Conservation (phyloP, 2,888 invertebrate species). For the Lampropteryx suffumata region DNA sequence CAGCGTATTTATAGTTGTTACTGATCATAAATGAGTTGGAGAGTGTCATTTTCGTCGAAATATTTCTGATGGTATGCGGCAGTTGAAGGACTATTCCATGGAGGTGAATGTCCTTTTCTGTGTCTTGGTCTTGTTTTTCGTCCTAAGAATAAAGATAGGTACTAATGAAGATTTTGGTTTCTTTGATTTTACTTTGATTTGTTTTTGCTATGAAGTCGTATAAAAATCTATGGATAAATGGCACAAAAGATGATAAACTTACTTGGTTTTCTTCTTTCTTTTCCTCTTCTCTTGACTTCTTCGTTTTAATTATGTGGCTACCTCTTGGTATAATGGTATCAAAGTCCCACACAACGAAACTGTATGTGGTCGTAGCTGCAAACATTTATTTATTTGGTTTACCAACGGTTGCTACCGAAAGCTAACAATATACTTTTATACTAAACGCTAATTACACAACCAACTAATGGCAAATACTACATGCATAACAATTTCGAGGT, state of each 20-base stretch:
- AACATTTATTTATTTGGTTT: no score
- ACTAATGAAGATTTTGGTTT: no score
- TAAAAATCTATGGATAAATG: no score
- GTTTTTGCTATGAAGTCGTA: no score
- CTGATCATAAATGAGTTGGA: constrained; percentile 97
- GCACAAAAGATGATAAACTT: constrained; percentile 9
- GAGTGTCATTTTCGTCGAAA: constrained; percentile 94
- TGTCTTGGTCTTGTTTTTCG: constrained; percentile 59
- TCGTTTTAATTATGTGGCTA: constrained; percentile 52
- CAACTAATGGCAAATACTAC: no score
- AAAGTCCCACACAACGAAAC: constrained; percentile 92
- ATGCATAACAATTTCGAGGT: no score
- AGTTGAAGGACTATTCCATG: constrained; percentile 87
- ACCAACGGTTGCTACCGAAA: no score
- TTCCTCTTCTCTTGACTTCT: constrained; percentile 47
- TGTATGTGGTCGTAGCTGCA: constrained; percentile 89
- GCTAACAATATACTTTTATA: no score
- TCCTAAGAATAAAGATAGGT: constrained; percentile 48
- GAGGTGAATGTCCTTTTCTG: constrained; percentile 61
- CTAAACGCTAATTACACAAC: no score
- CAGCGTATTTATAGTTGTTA: constrained; percentile 94
- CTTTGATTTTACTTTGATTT: no score
- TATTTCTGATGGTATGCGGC: constrained; percentile 95
- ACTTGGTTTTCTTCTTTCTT: constrained; percentile 56
- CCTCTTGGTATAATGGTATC: constrained; percentile 74